A percentile compares a stretch with the other conserved stretches of the same genome.
Evolutionary conservation across 1,140 invertebrate species (phyloP).

Genomic region (Centruroides vittatus): DNA sequence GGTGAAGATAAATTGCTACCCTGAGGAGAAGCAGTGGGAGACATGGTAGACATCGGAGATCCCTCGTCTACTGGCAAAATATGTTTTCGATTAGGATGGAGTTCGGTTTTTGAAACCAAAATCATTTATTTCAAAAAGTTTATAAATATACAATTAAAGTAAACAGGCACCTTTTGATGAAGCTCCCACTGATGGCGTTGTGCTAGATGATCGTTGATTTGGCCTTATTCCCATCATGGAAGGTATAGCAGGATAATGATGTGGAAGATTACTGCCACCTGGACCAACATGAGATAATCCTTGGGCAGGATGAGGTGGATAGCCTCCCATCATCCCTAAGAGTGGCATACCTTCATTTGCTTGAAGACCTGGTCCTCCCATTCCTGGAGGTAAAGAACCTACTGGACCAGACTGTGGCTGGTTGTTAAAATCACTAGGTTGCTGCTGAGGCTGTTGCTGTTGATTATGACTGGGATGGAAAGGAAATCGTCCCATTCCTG

Average conservation of each 20-base stretch:
- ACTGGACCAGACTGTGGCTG: neutral
- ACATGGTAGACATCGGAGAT: constrained; percentile 14
- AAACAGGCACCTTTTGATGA: constrained; percentile 14
- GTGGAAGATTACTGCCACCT: constrained; percentile 4
- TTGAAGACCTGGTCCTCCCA: neutral
- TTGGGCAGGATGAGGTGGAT: constrained; percentile 1
- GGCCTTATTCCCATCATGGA: constrained; percentile 8
- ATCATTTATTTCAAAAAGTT: neutral
- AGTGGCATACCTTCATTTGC: constrained; percentile 5
- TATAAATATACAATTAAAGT: neutral
- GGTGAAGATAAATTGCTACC: constrained; percentile 20
- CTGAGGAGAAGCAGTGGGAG: constrained; percentile 15
- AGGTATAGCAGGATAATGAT: constrained; percentile 5
- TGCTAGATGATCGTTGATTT: constrained; percentile 11
- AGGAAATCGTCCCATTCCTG: constrained; percentile 6
- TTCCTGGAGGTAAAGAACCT: neutral
- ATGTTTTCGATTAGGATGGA: neutral
- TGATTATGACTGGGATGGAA: constrained; percentile 8
- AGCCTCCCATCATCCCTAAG: constrained; percentile 7
- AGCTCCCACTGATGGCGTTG: constrained; percentile 15
- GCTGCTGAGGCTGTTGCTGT: constrained; percentile 20
- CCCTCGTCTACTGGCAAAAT: constrained; percentile 8
- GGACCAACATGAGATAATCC: neutral
- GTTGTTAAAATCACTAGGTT: constrained; percentile 7
- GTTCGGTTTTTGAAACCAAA: no score